Evolutionary conservation across 1,140 invertebrate genomes (phyloP).

Genomic region (Macrosteles quadrilineatus): DNA sequence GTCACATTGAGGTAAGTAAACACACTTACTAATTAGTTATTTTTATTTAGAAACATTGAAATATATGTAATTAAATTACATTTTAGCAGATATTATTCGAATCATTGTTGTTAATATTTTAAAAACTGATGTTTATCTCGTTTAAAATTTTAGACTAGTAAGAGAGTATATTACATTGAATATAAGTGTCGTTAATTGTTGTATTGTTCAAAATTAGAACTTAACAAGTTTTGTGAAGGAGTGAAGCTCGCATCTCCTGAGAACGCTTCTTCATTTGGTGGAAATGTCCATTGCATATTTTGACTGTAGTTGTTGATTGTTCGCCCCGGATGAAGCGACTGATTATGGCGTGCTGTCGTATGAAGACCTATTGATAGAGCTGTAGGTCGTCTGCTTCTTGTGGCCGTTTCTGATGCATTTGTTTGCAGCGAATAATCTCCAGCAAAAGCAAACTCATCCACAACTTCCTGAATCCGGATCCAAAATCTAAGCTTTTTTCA

Average conservation of each 20-base stretch:
- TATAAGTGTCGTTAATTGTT: neutral
- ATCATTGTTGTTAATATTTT: neutral
- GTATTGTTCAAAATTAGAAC: neutral
- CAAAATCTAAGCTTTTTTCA: constrained; percentile 26
- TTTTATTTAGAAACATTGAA: neutral
- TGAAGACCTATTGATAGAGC: neutral
- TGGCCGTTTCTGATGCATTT: neutral
- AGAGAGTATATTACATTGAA: neutral
- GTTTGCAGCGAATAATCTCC: neutral
- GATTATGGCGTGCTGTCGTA: neutral
- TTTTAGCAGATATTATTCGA: neutral
- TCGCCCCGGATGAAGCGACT: neutral
- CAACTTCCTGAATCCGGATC: constrained; percentile 30
- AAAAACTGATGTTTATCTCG: neutral
- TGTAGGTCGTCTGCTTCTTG: neutral
- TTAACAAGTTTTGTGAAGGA: neutral
- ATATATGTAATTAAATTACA: neutral
- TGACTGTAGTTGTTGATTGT: too few relatives aligned
- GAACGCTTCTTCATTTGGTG: constrained; percentile 6
- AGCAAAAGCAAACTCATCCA: constrained; percentile 29
- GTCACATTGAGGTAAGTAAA: constrained; percentile 26
- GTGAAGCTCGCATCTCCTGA: neutral
- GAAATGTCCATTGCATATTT: constrained; percentile 15
- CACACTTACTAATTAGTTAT: neutral
- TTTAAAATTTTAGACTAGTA: neutral